Evolutionary conservation across 2,113 vertebrate species (phyloP).

Genomic region (Tetrax tetrax): DNA sequence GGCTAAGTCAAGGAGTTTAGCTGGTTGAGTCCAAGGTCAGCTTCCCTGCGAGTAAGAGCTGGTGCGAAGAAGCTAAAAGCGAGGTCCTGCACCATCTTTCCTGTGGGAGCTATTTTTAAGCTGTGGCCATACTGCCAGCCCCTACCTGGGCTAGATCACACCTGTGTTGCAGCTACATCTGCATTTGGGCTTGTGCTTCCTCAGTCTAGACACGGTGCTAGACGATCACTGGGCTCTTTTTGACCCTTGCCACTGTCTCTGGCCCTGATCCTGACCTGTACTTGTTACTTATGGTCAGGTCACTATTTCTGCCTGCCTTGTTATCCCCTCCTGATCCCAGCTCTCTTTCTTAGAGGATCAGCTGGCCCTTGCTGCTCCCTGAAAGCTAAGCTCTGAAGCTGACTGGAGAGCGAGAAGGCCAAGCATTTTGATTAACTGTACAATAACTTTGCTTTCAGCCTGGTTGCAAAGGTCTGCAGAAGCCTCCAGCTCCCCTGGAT

Average conservation of each 20-base stretch:
- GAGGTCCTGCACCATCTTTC: background rate
- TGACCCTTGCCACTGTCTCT: background rate
- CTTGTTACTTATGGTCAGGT: background rate
- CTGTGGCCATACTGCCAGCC: fast-evolving
- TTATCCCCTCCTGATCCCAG: background rate
- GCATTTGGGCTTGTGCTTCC: background rate
- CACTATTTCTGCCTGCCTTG: background rate
- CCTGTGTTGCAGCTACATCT: background rate
- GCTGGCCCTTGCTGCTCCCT: background rate
- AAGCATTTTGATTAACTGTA: background rate
- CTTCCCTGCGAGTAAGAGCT: background rate
- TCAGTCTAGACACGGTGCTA: background rate
- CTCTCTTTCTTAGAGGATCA: background rate
- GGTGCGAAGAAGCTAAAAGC: background rate
- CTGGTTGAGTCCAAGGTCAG: background rate
- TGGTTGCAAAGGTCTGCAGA: background rate
- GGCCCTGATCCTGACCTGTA: background rate
- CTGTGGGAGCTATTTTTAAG: background rate
- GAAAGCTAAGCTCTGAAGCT: background rate
- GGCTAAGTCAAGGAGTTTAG: background rate
- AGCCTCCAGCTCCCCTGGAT: background rate
- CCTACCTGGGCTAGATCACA: fast-evolving
- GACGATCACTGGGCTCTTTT: background rate
- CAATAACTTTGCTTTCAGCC: background rate
- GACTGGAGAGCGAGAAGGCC: background rate